Base-by-base conservation (phyloP, 2,113 vertebrate genomes). In the Plecturocebus donacophilus region DNA sequence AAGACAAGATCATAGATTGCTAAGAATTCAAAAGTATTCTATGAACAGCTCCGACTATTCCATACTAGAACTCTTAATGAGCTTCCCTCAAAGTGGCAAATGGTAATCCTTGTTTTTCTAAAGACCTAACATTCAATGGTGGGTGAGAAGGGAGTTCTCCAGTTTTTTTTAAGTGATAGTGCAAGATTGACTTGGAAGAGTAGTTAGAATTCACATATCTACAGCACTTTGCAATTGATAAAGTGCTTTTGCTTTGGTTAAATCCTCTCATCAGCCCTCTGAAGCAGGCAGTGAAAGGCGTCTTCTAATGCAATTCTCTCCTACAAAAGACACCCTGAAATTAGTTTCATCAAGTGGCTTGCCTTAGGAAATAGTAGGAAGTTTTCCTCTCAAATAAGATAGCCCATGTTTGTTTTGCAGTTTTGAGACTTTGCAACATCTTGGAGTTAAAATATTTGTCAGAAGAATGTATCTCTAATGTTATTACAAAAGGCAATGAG, bases 191-290 rank as follows among this genome's bases (percentile, higher is more conserved):
- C n/a, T 47, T 47, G 58, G 45, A 97, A 97, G 45, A 71, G 25
- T 83, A 89, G 95, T 64, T 90, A 92, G 47, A 90, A 95, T 75
- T 90, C 61, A 83, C 21, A 90, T 54, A 19, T 14, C 61, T 82
- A 45, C 16, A 91, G 45, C 38, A 87, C 20, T 83, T 90, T 87
- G 17, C 54, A 58, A 87, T 79, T 86, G 38, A 96, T 56, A 38
- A 83, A 87, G 56, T 68, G 32, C 14, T 95, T 97, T 90, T 86
- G n/a, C n/a, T 94, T 96, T 93, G 54, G 70, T 87, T 94, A 54
- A 71, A 45, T 92, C 32, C 19, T 87, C 45, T 13, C 35, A 94
- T 40, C 25, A 76, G 77, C 12, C 13, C 75, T 90, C 11, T 79
- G 86, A 96, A 84, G 77, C 58, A 80, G 56, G 35, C 85, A 84